phyloP scores from a whole-genome alignment of 2,888 invertebrate genomes.

The Lacanobia wlatinum region DNA sequence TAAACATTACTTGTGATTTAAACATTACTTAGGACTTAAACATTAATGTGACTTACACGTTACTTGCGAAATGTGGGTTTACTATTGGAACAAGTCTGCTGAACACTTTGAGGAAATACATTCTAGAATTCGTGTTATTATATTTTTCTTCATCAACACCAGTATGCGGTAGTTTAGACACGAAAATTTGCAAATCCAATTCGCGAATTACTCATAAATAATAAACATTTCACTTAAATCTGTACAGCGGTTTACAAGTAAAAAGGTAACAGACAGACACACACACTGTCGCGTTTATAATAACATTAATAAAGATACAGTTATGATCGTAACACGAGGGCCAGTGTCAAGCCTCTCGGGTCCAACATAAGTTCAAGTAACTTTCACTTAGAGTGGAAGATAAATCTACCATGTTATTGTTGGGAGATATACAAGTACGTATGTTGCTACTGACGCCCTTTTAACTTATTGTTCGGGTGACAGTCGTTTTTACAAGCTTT shows the following conservation, averaged over 20 bases:
- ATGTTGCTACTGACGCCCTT: slow-evolving; percentile 15
- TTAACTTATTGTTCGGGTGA: slow-evolving; percentile 26
- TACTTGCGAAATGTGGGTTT: no score
- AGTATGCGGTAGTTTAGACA: no score
- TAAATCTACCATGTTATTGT: slow-evolving; percentile 55
- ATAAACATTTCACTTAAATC: neutral
- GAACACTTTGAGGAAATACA: no score
- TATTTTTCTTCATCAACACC: no score
- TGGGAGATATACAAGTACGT: neutral
- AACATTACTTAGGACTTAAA: no score
- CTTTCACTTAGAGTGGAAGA: slow-evolving; percentile 58
- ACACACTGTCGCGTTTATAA: neutral
- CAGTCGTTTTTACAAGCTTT: slow-evolving; percentile 8
- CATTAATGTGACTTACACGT: no score
- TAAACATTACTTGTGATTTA: no score
- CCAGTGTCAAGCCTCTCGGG: slow-evolving; percentile 35
- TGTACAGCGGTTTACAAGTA: neutral
- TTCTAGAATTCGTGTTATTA: no score
- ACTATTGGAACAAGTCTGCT: no score
- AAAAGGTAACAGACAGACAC: slow-evolving; percentile 3
- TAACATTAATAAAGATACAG: slow-evolving; percentile 34
- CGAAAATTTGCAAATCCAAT: no score
- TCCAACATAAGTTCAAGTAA: slow-evolving; percentile 25
- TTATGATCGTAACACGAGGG: slow-evolving; percentile 41
- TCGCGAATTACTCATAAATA: no score